Base-by-base conservation (phyloP, 2,888 invertebrate genomes). In the Tridacna crocea region DNA sequence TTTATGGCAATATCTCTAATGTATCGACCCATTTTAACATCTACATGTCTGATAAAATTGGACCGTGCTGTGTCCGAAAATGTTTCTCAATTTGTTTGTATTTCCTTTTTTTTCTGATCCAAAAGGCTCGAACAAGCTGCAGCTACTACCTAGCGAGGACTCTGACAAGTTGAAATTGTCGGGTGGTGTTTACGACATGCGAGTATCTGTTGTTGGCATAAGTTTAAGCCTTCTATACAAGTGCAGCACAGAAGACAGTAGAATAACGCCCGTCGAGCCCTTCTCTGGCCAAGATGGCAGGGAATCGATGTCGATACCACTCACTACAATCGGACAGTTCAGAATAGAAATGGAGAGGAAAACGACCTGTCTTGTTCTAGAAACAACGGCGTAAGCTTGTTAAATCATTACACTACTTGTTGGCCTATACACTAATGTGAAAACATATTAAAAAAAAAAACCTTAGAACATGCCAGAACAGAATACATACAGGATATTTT, bases 221-320 rank as follows among this genome's bases (percentile, higher is more conserved):
- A n/a, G 46, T 19, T 24, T 84, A 26, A 63, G 6, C 2, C 70
- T 77, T 27, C 65, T 77, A 6, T 75, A 68, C 19, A 78, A 72
- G 17, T 66, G 61, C 24, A 36, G 24, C 36, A 27, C 60, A n/a
- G 73, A 66, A 6, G 84, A 84, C 46, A 68, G 74, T 27, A 22
- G 81, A 60, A 70, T 66, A 12, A 84, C 84, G 0, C 84, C 81
- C 22, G 84, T 84, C 8, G 84, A 81, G 60, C 81, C 84, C 13
- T 84, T 84, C 60, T 27, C 19, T 0, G 72, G 61, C 11, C 72
- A 47, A 46, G 81, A 79, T 11, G 19, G 36, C 47, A 27, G 17
- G 17, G 66, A 68, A 19, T 24, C 65, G 15, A 4, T 72, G 12
- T 61, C 51, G 48, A 51, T 63, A 27, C 81, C 84, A 0, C 73